These are phyloP conservation scores for Philereme vetulata DNA, from an alignment of 2,888 invertebrate genomes.

Conservation along the genomic window DNA sequence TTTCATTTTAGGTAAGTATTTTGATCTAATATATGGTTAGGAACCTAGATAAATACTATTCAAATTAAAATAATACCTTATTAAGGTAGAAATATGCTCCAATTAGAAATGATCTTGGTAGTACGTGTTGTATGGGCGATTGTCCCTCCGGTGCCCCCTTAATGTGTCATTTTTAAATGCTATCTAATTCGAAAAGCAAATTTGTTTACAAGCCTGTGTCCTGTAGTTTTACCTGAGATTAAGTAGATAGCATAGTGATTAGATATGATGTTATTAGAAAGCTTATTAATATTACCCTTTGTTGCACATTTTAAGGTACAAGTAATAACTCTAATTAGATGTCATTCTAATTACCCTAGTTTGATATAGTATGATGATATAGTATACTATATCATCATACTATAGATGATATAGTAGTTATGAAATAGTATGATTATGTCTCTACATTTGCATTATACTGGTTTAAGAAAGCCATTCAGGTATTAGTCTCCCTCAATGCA, in stretches of 20 bases:
- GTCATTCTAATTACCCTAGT: background rate
- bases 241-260: background rate
- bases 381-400: too few relatives aligned
- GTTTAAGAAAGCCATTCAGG: constrained; percentile 25
- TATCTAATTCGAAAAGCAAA: background rate
- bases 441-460: constrained; percentile 19
- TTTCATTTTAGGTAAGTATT: too few relatives aligned
- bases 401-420: too few relatives aligned
- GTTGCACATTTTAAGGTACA: constrained; percentile 6
- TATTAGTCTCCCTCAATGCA: constrained; percentile 27
- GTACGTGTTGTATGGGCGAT: too few relatives aligned
- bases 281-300: constrained; percentile 1
- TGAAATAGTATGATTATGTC: constrained; percentile 1
- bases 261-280: background rate
- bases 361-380: too few relatives aligned
- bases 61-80: too few relatives aligned
- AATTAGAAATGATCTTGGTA: too few relatives aligned
- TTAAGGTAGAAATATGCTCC: too few relatives aligned
- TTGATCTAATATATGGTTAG: too few relatives aligned
- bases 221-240: constrained; percentile 2
- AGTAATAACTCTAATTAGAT: background rate
- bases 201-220: background rate
- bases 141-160: too few relatives aligned
- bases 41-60: too few relatives aligned
- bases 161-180: background rate